Percentiles rank a stretch among this genome's conserved stretches.
Evolutionary conservation across 2,888 invertebrate genomes (phyloP).

Genomic region (Agapostemon virescens): DNA sequence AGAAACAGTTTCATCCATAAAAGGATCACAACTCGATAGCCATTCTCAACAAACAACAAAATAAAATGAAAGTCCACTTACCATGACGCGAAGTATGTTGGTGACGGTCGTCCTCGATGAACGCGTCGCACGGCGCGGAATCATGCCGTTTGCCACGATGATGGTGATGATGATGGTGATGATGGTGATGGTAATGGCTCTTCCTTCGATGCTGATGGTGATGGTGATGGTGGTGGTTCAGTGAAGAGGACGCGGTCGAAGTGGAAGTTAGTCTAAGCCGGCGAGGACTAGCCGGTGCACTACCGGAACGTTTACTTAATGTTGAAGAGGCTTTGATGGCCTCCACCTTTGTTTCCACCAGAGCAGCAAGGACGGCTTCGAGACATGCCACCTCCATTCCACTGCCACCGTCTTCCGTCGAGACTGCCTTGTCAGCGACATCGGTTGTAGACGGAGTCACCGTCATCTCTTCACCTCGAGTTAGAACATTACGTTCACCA

Average conservation of each 20-base stretch:
- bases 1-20: too few species aligned
- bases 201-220: conserved; percentile 67
- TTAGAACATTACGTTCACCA: conserved; percentile 57
- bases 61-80: conserved; percentile 40
- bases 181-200: conserved; percentile 64
- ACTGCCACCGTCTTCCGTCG: conserved; percentile 82
- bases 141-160: conserved; percentile 74
- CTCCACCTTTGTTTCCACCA: conserved; percentile 87
- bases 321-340: conserved; percentile 82
- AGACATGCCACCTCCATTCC: conserved; percentile 84
- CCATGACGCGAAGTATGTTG: conserved; percentile 67
- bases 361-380: conserved; percentile 87
- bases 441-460: conserved; percentile 79
- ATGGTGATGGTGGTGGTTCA: conserved; percentile 75
- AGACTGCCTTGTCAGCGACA: conserved; percentile 87
- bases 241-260: conserved; percentile 80
- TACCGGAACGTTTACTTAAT: conserved; percentile 81
- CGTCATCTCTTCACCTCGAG: conserved; percentile 71
- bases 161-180: conserved; percentile 68
- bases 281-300: conserved; percentile 80
- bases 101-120: conserved; percentile 68
- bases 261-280: conserved; percentile 80
- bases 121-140: conserved; percentile 76
- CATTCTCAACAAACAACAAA: too few species aligned
- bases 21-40: too few species aligned